phyloP scores from a whole-genome alignment of 2,113 vertebrate genomes.

The Toxotes chatareus region DNA sequence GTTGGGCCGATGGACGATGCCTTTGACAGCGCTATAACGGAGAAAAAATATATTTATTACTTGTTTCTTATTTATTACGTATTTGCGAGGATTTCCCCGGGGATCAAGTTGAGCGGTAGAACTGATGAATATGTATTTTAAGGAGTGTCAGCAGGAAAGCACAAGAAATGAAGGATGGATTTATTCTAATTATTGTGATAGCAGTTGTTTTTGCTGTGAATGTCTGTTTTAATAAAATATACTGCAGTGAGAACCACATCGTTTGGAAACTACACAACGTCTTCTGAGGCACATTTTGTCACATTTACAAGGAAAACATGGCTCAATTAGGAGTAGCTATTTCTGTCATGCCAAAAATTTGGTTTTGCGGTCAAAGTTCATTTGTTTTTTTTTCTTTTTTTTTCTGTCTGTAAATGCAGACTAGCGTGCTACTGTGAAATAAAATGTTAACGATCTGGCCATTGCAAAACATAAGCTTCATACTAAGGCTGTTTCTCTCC shows the following conservation, averaged over 20 bases:
- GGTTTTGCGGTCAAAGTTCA: conserved; percentile 7
- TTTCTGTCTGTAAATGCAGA: conserved; percentile 15
- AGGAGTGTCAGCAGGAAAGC: too few species aligned
- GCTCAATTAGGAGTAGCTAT: conserved; percentile 40
- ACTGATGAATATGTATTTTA: too few species aligned
- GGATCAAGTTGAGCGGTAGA: too few species aligned
- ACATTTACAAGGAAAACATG: conserved; percentile 45
- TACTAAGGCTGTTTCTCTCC: not conserved
- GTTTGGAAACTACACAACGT: conserved; percentile 4
- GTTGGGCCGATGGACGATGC: not conserved
- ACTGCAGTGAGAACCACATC: not conserved
- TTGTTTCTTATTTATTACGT: too few species aligned
- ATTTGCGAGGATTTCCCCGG: too few species aligned
- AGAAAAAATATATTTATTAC: too few species aligned
- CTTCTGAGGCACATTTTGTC: conserved; percentile 18
- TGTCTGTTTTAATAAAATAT: not conserved
- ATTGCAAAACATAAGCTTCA: conserved; percentile 12
- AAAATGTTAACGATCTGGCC: conserved; percentile 18
- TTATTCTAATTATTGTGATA: too few species aligned
- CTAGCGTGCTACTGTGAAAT: conserved; percentile 30
- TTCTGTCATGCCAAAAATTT: conserved; percentile 39
- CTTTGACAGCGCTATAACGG: too few species aligned
- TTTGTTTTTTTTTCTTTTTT: conserved; percentile 27
- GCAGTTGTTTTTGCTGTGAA: not conserved
- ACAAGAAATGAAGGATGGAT: too few species aligned